Base-by-base conservation (phyloP, 2,888 invertebrate species). In the Sturmia bella region DNA sequence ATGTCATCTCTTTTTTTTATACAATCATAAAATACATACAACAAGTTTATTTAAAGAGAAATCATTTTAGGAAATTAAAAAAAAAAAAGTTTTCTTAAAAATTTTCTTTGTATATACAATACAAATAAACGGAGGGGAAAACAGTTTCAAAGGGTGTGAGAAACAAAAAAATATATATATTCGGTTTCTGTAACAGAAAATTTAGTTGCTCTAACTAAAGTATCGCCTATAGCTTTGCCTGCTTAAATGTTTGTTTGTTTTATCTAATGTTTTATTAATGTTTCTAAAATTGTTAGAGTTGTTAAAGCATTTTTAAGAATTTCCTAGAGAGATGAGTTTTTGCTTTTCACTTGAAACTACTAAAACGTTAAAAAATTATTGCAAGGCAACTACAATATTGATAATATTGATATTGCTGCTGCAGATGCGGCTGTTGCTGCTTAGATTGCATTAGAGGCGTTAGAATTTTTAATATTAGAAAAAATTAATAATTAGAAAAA, bases 1-100 rank as follows among this genome's bases (percentile, higher is more conserved):
- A 93, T 92, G 95, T 94, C 92, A 93, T 93, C 92, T 96, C 97
- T 97, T 94, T 84, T 86, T 32, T 7, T 6, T 32, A n/a, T 32
- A 1, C 4, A 73, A 69, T 17, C 32, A 75, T 61, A 74, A 80
- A 75, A 75, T 61, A 63, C 72, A 72, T 61, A 63, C 52, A 70
- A 70, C 21, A 64, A 41, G 66, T 11, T 57, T 69, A 68, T 68
- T 61, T 70, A 56, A 13, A 66, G 50, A 66, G 39, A 59, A 11
- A 75, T 24, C 21, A 27, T 56, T 64, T 57, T 37, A 52, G 39
- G 7, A 63, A 63, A 45, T 61, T 41, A 66, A 11, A 59, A 3
- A 39, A 56, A 2, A 15, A 19, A n/a, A n/a, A n/a, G n/a, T n/a
- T n/a, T n/a, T n/a, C n/a, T n/a, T 70, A 24, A 11, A 39, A 56